Conservation (phyloP, 1,140 invertebrate species). For the Lordiphosa clarofinis region DNA sequence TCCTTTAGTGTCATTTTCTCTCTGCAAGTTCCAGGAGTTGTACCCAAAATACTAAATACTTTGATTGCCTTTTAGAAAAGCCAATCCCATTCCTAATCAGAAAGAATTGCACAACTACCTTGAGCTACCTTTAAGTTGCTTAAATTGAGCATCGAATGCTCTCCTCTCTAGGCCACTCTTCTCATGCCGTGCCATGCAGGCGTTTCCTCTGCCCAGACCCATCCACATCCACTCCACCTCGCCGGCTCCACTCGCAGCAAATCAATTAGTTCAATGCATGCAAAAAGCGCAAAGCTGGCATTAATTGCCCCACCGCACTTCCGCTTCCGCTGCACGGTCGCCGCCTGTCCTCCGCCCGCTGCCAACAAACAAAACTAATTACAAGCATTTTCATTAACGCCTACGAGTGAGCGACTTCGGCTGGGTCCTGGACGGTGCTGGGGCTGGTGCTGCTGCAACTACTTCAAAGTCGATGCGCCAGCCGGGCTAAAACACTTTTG, state of each 20-base stretch:
- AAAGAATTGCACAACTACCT: too few relatives aligned
- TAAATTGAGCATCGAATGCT: too few relatives aligned
- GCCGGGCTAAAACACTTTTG: constrained; percentile 70
- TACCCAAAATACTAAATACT: too few relatives aligned
- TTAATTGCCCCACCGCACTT: constrained; percentile 58
- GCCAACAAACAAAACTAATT: constrained; percentile 77
- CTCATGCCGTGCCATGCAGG: too few relatives aligned
- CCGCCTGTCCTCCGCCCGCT: constrained; percentile 21
- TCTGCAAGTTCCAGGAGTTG: too few relatives aligned
- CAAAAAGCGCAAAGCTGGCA: constrained; percentile 49
- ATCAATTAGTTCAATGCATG: constrained; percentile 76
- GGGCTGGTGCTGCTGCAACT: constrained; percentile 33
- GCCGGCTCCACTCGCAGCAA: constrained; percentile 17
- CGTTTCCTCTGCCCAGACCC: not conserved
- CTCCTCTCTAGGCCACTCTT: too few relatives aligned
- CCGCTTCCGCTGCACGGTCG: constrained; percentile 34
- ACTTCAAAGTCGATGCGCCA: constrained; percentile 72
- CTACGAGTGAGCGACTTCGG: constrained; percentile 46
- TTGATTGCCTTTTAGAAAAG: too few relatives aligned
- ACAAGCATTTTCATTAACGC: constrained; percentile 77
- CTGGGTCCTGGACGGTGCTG: not conserved
- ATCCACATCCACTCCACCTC: constrained; percentile 4
- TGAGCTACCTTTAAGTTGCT: too few relatives aligned
- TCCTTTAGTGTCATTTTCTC: too few relatives aligned
- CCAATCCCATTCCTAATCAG: too few relatives aligned